phyloP scores from a whole-genome alignment of 2,797 vertebrate genomes.

The Eospalax fontanierii region DNA sequence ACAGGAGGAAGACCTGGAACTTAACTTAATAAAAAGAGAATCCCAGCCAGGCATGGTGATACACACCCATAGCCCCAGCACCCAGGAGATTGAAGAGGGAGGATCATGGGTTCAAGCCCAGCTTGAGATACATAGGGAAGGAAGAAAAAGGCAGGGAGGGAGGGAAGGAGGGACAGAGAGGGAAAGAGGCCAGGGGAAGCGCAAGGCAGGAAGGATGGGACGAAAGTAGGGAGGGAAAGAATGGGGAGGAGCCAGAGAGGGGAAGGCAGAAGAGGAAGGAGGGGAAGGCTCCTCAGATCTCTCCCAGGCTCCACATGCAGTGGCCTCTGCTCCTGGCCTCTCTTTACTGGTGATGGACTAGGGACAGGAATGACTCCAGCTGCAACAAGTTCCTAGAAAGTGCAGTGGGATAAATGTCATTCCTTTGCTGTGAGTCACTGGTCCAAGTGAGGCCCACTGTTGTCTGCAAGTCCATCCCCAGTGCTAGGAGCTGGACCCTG shows the following conservation, averaged over 20 bases:
- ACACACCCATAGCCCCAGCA: too few relatives aligned
- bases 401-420: conserved; percentile 60
- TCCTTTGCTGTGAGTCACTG: conserved; percentile 78
- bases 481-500: conserved; percentile 56
- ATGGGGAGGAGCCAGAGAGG: not conserved
- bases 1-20: not conserved
- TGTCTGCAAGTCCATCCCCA: conserved; percentile 76
- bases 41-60: not conserved
- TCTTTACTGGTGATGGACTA: not conserved
- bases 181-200: not conserved
- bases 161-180: not conserved
- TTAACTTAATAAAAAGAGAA: not conserved
- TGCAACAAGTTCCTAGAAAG: conserved; percentile 83
- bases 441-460: conserved; percentile 79
- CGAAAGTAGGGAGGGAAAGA: not conserved
- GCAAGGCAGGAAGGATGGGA: too few relatives aligned
- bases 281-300: not conserved
- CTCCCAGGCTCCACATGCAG: not conserved
- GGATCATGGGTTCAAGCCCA: not conserved
- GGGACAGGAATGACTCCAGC: conserved; percentile 61
- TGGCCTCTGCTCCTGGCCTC: not conserved
- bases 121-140: not conserved
- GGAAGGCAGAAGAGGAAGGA: not conserved
- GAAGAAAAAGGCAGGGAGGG: not conserved
- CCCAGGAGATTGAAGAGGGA: not conserved